Percentiles rank a stretch among this genome's conserved stretches.
phyloP scores from a whole-genome alignment of 2,797 vertebrate species.

The Acanthurus tractus region DNA sequence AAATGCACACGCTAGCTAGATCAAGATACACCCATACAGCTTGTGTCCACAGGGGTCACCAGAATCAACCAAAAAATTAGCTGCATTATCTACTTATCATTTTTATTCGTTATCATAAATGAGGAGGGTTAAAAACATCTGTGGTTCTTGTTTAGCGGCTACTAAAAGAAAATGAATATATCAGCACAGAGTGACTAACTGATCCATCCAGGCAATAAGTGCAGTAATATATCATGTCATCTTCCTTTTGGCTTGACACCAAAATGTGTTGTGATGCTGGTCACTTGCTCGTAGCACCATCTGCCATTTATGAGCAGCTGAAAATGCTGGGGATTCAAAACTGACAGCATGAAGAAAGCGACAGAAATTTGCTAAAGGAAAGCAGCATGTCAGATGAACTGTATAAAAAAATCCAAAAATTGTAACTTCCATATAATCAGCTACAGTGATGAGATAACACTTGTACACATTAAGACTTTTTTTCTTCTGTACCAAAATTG shows the following conservation, averaged over 20 bases:
- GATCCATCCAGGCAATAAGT: conserved; percentile 7
- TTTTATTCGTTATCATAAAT: neutral
- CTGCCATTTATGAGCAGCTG: conserved; percentile 38
- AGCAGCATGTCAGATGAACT: too few relatives aligned
- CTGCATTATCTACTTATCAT: neutral
- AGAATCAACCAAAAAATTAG: too few relatives aligned
- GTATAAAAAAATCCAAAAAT: too few relatives aligned
- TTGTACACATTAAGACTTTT: too few relatives aligned
- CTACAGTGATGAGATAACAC: too few relatives aligned
- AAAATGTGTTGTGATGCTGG: conserved; percentile 25
- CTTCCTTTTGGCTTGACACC: conserved; percentile 17
- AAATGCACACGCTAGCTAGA: too few relatives aligned
- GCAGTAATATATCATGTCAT: conserved; percentile 21
- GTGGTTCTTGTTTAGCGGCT: neutral
- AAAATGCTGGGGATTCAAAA: conserved; percentile 25
- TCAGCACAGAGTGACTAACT: neutral
- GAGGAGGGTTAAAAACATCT: neutral
- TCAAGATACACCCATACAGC: too few relatives aligned
- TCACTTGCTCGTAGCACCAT: conserved; percentile 42
- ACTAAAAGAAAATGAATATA: neutral
- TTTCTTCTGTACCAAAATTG: neutral
- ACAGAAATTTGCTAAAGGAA: conserved; percentile 20
- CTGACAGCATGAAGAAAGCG: conserved; percentile 25
- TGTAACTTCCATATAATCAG: too few relatives aligned
- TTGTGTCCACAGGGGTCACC: too few relatives aligned